Evolutionary conservation across 2,113 vertebrate genomes (phyloP), one percentile per base, ranked within the genome.

Genomic region (Pagrus major): DNA sequence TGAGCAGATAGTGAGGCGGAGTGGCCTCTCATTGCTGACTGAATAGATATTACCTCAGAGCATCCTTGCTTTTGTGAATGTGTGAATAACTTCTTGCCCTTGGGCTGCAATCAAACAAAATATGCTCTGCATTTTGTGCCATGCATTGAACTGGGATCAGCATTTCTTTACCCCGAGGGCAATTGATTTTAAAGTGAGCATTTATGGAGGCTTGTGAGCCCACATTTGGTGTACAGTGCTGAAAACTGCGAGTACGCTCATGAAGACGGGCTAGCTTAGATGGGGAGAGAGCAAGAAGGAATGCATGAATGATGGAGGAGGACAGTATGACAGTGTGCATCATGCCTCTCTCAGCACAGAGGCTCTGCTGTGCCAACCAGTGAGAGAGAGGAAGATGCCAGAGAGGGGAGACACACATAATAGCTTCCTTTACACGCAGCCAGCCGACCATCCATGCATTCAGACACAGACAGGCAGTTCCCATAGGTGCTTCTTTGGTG

Each of bases 381-480:
- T 23, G 47, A 65, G 46, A 58, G 18, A 69, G 46, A 71, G 51
- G 25, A n/a, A 44, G 73, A 21, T 46, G 59, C 52, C 52, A 64
- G 46, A 65, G 42, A 80, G 55, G 70, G 14, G 51, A 70, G 9
- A 78, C 46, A 76, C 20, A 64, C 27, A 66, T 71, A 75, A 82
- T 84, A 80, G 78, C 35, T 66, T 74, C 20, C 55, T 87, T 85
- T 75, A 70, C 33, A 60, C 42, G 20, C 46, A 82, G 75, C 67
- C 71, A 88, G 83, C 78, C 2, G 41, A 78, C 66, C 71, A 47
- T 72, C 71, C 74, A 52, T 77, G 83, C 31, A 84, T 78, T 71
- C 65, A 87, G 71, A 77, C 70, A 39, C 47, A 83, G 71, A 78
- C 80, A 89, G 81, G 52, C 68, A 55, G 74, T 29, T 90, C 81